Evolutionary conservation across 2,797 vertebrate species (phyloP), one percentile per base, ranked within the genome.

Genomic region (Oreochromis grahami): DNA sequence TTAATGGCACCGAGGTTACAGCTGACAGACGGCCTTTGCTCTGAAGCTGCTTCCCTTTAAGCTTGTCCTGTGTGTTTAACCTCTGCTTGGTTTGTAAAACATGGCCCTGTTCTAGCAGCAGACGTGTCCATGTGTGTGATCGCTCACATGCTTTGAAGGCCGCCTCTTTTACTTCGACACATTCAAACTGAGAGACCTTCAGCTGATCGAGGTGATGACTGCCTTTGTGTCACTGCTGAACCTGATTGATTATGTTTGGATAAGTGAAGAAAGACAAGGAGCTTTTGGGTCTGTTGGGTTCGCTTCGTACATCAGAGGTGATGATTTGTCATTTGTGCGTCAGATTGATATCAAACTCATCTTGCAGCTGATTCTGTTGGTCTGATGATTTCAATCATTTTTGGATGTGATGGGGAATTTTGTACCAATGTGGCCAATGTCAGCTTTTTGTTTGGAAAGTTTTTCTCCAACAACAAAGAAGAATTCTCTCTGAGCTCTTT

Each of bases 391-490:
- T 68, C 21, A 26, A 10, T 26, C 5, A 10, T 32, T 74, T 74
- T 50, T 50, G 26, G 68, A 13, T 74, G 43, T 8, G 29, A 50
- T 74, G 26, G 26, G 0, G 24, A 19, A 29, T 12, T 48, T 72
- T 72, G 43, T 0, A 72, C 3, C 43, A 72, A n/a, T 3, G 68
- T 74, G 68, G 17, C n/a, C 68, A 13, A 48, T 50, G 68, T 32
- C 68, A 32, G 68, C 43, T n/a, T 32, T 55, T 15, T 58, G 29
- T 21, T 60, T 79, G 78, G 43, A 50, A 74, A 74, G 43, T 74
- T 74, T 55, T 32, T 55, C 41, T 38, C 43, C 6, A 34, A 43
- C 13, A 84, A 79, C 29, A 56, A 26, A 79, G 77, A 58, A 5
- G 15, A 48, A 74, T 50, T 74, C 26, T 74, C 34, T 65, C 60